These are phyloP conservation scores for Xestobium rufovillosum DNA, from an alignment of 2,888 invertebrate genomes.

Conservation along the genomic window DNA sequence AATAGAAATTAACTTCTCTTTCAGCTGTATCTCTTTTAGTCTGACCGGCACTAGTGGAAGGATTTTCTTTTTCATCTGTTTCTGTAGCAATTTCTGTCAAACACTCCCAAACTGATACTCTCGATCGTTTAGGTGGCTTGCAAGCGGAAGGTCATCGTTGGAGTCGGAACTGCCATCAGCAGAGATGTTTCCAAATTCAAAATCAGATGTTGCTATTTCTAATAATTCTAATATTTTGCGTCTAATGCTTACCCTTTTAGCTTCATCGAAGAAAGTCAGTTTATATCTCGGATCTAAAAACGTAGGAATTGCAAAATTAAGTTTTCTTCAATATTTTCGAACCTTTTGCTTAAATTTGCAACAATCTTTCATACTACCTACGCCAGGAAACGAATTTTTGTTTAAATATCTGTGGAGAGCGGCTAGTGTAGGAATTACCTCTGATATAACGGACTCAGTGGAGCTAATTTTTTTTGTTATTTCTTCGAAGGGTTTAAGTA, in stretches of 20 bases:
- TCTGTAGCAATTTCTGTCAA: constrained; percentile 1
- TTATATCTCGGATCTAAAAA: neutral
- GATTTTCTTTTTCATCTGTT: neutral
- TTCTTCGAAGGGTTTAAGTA: constrained; percentile 17
- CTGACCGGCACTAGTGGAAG: neutral
- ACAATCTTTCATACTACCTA: neutral
- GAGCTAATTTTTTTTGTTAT: constrained; percentile 8
- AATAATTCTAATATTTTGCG: neutral
- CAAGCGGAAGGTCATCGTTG: neutral
- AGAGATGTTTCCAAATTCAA: neutral
- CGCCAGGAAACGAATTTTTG: neutral
- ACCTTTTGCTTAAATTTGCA: neutral
- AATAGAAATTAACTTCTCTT: constrained; percentile 6
- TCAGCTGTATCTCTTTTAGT: neutral
- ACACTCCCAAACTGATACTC: neutral
- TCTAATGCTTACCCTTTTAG: neutral
- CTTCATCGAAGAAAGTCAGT: neutral
- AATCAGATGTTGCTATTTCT: neutral
- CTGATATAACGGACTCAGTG: constrained; percentile 2
- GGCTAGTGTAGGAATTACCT: constrained; percentile 4
- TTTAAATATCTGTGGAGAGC: constrained; percentile 6
- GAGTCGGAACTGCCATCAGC: neutral
- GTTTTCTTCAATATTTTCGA: neutral
- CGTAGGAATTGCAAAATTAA: neutral
- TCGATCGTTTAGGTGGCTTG: neutral